A percentile compares a stretch with the other conserved stretches of the same genome.
Evolutionary conservation across 2,797 vertebrate genomes (phyloP).

Genomic region (Bovichtus variegatus): DNA sequence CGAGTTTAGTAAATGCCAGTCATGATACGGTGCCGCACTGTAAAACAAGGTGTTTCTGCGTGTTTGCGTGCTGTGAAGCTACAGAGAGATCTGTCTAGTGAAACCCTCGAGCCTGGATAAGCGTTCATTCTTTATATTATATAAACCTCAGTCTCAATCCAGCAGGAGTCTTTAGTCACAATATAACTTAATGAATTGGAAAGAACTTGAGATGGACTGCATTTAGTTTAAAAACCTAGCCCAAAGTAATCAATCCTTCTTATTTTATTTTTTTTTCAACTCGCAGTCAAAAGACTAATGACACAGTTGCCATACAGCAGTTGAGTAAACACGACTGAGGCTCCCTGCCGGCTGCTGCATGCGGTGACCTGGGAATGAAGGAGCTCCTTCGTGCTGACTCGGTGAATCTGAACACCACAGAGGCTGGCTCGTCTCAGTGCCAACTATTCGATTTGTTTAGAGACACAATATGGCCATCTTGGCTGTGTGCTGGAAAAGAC

Average conservation of each 20-base stretch:
- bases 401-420: slow-evolving; percentile 66
- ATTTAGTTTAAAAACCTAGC: slow-evolving; percentile 55
- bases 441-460: slow-evolving; percentile 82
- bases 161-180: slow-evolving; percentile 53
- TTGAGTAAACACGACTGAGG: slow-evolving; percentile 61
- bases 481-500: slow-evolving; percentile 73
- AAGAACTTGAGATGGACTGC: slow-evolving; percentile 31
- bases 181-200: slow-evolving; percentile 49
- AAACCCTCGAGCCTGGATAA: slow-evolving; percentile 31
- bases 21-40: neutral
- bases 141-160: slow-evolving; percentile 15
- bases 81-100: neutral
- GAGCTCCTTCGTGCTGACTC: slow-evolving; percentile 73
- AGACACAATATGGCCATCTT: slow-evolving; percentile 83
- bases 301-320: slow-evolving; percentile 67
- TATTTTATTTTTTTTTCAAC: slow-evolving; percentile 37
- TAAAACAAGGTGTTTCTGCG: neutral
- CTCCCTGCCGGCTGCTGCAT: slow-evolving; percentile 71
- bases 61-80: neutral
- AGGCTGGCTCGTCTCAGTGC: slow-evolving; percentile 74
- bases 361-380: slow-evolving; percentile 73
- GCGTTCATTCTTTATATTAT: slow-evolving; percentile 33
- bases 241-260: slow-evolving; percentile 61
- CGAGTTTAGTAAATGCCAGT: neutral
- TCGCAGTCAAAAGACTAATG: slow-evolving; percentile 76